Base-by-base conservation (phyloP, 1,140 invertebrate species). In the Scylla paramamosain region DNA sequence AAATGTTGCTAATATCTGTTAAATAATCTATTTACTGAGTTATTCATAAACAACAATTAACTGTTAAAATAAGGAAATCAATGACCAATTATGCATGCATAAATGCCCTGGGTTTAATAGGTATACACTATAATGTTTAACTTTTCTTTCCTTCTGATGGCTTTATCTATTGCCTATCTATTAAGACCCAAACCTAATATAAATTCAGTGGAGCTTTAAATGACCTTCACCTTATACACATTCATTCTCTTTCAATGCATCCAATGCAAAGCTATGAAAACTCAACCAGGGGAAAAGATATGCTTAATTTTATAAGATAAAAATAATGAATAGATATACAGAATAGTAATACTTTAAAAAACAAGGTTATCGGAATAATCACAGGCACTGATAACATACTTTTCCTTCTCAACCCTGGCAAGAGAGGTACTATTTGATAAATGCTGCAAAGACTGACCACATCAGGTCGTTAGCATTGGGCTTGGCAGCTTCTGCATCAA, bases 381-480 rank as follows among this genome's bases (percentile, higher is more conserved):
- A 94, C 93, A 94, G 93, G 93, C 93, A 94, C 93, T 94, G 82
- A 91, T 77, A 89, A 77, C 46, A 46, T 20, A 48, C 67, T 87
- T 39, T 83, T 87, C 67, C 67, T 59, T 46, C 87, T 67, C 29
- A 48, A 25, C 93, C 67, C 67, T 89, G 45, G 88, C 28, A 77
- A 92, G 29, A 39, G 39, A 52, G 59, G 32, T 82, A 67, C 97
- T 98, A 99, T 98, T 99, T 99, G 96, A 98, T 99, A 97, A 99
- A 99, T 94, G 99, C 98, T 96, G 99, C 98, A 97, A 99, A 99
- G 59, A 99, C 99, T 59, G 99, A 99, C 99, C 99, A 99, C 97
- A 99, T 98, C 93, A 99, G 98, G 97, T 99, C 99, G 96, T 98
- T 98, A 52, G 98, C 98, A 96, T 98, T 98, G 59, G 98, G 97